phyloP scores from a whole-genome alignment of 2,888 invertebrate genomes.

The Tipula unca region DNA sequence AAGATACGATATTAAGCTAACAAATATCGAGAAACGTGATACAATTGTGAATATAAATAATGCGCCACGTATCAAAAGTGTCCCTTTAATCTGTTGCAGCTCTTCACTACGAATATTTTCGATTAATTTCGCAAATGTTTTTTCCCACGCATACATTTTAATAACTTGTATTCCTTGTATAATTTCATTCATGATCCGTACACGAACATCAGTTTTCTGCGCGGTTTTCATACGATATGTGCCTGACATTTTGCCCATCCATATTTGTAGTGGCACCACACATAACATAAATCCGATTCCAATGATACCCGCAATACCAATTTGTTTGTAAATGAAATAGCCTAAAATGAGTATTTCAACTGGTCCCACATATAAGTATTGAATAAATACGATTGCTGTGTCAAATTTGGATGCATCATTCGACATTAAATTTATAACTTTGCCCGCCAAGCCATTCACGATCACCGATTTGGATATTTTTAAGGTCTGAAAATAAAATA shows the following conservation, averaged over 20 bases:
- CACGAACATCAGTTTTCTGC: constrained; percentile 68
- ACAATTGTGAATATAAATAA: constrained; percentile 60
- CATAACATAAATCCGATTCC: constrained; percentile 46
- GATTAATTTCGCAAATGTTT: constrained; percentile 66
- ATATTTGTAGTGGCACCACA: constrained; percentile 50
- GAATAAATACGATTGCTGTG: constrained; percentile 45
- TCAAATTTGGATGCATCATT: constrained; percentile 52
- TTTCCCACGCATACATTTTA: constrained; percentile 94
- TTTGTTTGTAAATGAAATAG: constrained; percentile 40
- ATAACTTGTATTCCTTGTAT: constrained; percentile 82
- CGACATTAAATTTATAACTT: constrained; percentile 50
- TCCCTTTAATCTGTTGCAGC: constrained; percentile 44
- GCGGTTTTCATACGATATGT: constrained; percentile 54
- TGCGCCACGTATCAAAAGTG: constrained; percentile 53
- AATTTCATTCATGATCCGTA: constrained; percentile 81
- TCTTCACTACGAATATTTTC: constrained; percentile 46
- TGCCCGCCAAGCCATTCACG: constrained; percentile 38
- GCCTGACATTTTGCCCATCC: constrained; percentile 46
- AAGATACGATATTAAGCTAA: constrained; percentile 56
- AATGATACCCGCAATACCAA: constrained; percentile 40
- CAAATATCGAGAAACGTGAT: constrained; percentile 62
- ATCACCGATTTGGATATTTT: constrained; percentile 23
- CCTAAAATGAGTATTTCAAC: constrained; percentile 44
- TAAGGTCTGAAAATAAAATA: constrained; percentile 23
- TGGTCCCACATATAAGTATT: constrained; percentile 49